Evolutionary conservation across 2,888 invertebrate genomes (phyloP).

Genomic region (Biston betularia): DNA sequence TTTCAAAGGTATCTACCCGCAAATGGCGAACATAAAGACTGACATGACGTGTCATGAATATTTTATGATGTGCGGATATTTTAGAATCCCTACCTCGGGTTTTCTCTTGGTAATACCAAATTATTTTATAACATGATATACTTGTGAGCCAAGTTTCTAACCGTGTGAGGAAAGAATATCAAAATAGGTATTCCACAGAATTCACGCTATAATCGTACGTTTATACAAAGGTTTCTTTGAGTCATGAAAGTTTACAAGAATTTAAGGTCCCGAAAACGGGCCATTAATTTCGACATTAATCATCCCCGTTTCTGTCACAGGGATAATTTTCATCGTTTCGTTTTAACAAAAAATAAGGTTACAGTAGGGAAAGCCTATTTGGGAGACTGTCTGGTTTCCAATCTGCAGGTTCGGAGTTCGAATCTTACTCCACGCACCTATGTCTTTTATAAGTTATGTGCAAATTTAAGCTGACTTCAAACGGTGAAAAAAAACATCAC

Average conservation of each 20-base stretch:
- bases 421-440: too few relatives aligned
- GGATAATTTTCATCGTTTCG: neutral
- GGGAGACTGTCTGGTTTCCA: too few relatives aligned
- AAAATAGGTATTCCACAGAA: neutral
- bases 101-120: conserved; percentile 16
- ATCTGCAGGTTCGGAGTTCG: too few relatives aligned
- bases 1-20: conserved; percentile 3
- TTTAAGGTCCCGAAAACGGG: neutral
- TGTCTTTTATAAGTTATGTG: too few relatives aligned
- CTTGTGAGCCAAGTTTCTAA: conserved; percentile 1
- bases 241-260: neutral
- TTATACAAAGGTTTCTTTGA: neutral
- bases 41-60: conserved; percentile 36
- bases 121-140: conserved; percentile 29
- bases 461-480: too few relatives aligned
- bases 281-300: too few relatives aligned
- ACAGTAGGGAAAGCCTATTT: too few relatives aligned
- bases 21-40: conserved; percentile 10
- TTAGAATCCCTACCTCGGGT: conserved; percentile 14
- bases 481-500: too few relatives aligned
- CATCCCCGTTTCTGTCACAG: neutral
- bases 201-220: neutral
- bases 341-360: too few relatives aligned
- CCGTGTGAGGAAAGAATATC: conserved; percentile 10
- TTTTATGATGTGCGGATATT: conserved; percentile 22